phyloP scores from a whole-genome alignment of 2,797 vertebrate genomes.

The Meriones psammophilus region DNA sequence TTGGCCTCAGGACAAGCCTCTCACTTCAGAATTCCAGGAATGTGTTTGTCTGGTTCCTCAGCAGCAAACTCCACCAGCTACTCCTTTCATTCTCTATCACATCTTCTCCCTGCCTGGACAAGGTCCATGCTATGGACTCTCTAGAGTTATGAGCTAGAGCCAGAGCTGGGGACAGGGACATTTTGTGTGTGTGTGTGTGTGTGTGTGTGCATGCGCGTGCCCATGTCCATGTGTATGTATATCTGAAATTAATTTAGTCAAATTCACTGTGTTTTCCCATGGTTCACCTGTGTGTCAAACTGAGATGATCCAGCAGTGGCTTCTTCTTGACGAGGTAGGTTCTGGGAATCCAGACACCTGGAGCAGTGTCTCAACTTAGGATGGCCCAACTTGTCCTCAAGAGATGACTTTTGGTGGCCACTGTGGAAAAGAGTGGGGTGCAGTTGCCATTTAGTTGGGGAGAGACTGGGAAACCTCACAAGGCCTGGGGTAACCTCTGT shows the following conservation, averaged over 20 bases:
- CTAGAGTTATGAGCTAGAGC: not conserved
- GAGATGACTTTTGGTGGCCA: not conserved
- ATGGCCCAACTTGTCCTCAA: not conserved
- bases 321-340: too few relatives aligned
- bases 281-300: not conserved
- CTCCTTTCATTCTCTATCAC: not conserved
- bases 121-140: not conserved
- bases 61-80: fast-evolving
- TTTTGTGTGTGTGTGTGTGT: not conserved
- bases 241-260: not conserved
- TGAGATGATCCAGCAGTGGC: not conserved
- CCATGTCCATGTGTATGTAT: not conserved
- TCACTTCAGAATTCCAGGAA: not conserved
- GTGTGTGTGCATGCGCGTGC: too few relatives aligned
- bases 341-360: not conserved
- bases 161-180: not conserved
- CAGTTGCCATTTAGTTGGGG: too few relatives aligned
- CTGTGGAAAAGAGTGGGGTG: fast-evolving
- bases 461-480: not conserved
- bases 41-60: not conserved
- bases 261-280: not conserved
- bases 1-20: not conserved
- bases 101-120: not conserved
- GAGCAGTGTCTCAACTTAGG: not conserved
- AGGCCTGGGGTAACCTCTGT: too few relatives aligned